Evolutionary conservation across 2,888 invertebrate genomes (phyloP).

Genomic region (Drosophila fungiperda): DNA sequence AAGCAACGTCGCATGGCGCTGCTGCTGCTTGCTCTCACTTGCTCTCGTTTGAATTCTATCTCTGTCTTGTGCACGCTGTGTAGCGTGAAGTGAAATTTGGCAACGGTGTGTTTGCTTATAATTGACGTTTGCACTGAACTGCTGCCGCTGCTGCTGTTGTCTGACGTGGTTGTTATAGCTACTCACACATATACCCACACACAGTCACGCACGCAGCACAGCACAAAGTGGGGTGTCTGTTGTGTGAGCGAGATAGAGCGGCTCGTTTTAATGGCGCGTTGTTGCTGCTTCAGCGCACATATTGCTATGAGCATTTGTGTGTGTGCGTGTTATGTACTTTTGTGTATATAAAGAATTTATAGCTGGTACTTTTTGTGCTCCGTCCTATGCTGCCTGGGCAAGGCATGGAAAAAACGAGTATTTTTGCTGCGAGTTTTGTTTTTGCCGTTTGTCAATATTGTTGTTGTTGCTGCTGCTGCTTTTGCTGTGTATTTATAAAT

Average conservation of each 20-base stretch:
- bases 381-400: constrained; percentile 57
- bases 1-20: constrained; percentile 6
- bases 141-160: constrained; percentile 58
- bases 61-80: constrained; percentile 37
- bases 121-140: constrained; percentile 79
- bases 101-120: constrained; percentile 76
- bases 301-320: constrained; percentile 17
- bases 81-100: constrained; percentile 61
- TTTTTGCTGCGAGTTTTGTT: constrained; percentile 65
- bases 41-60: constrained; percentile 16
- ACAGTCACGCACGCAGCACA: constrained; percentile 13
- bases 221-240: constrained; percentile 65
- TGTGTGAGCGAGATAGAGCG: constrained; percentile 62
- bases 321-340: constrained; percentile 62
- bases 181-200: constrained; percentile 43
- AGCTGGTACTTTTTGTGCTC: constrained; percentile 72
- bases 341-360: constrained; percentile 76
- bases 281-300: constrained; percentile 76
- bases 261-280: constrained; percentile 64
- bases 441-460: constrained; percentile 63
- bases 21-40: constrained; percentile 22
- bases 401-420: constrained; percentile 78
- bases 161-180: constrained; percentile 75
- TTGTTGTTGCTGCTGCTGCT: constrained; percentile 28
- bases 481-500: constrained; percentile 73